Percentiles rank a stretch among this genome's conserved stretches.
Conservation (phyloP, 2,888 invertebrate genomes). For the Sarcophaga rosellei region DNA sequence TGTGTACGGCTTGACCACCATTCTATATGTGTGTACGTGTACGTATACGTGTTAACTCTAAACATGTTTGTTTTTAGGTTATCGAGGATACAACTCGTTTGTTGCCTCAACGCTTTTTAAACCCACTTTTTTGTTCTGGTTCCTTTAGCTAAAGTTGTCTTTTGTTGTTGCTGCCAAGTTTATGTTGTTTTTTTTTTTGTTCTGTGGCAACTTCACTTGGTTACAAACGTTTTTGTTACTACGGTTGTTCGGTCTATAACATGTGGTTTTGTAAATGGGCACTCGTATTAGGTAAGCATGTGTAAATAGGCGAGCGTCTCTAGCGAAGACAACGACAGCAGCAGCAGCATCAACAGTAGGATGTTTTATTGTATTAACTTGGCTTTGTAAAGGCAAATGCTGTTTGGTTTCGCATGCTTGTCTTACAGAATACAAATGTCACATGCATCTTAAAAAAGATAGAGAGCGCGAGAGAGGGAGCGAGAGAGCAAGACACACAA, state of each 20-base stretch:
- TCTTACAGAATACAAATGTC: conserved; percentile 53
- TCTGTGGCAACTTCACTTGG: conserved; percentile 7
- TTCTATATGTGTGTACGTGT: not conserved
- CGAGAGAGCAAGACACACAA: not conserved
- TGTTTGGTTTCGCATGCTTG: not conserved
- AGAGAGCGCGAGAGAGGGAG: not conserved
- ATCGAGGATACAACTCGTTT: conserved; percentile 60
- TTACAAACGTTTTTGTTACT: conserved; percentile 18
- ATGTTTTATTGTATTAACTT: not conserved
- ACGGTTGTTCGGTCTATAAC: conserved; percentile 3
- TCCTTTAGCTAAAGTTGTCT: not conserved
- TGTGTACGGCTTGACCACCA: not conserved
- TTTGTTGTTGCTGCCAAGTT: not conserved
- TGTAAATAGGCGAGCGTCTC: too few relatives aligned
- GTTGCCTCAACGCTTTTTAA: conserved; percentile 20
- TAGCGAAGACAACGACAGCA: too few relatives aligned
- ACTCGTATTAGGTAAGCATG: not conserved
- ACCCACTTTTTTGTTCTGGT: not conserved
- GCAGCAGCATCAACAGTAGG: not conserved
- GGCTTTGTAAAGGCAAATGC: conserved; percentile 6
- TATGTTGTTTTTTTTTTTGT: not conserved
- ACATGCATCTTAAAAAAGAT: conserved; percentile 41
- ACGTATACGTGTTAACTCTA: conserved; percentile 27
- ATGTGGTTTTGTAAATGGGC: conserved; percentile 36
- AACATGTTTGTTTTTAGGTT: conserved; percentile 68